Evolutionary conservation across 2,888 invertebrate species (phyloP), one percentile per base, ranked within the genome.

Genomic region (Himalopsyche anomala): DNA sequence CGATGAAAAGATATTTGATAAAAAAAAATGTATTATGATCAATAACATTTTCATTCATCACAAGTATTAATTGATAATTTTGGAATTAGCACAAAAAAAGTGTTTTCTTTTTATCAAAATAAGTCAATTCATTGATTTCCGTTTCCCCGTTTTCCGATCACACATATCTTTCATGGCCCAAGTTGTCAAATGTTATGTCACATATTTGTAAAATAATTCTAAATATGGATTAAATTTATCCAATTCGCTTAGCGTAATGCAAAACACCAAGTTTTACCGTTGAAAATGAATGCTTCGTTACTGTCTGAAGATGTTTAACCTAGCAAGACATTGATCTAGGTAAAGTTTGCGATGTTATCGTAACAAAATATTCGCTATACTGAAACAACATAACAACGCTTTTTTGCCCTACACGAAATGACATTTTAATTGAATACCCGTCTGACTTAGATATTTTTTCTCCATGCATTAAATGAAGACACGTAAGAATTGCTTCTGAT

Each of bases 401-500:
- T 62, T 62, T 62, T 62, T 62, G 6, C 28, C 62, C n/a, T 62
- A 28, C 62, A 62, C 62, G 19, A 62, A 62, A 62, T 62, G 62
- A 62, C 62, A 62, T 62, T 62, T 62, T 62, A 62, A 62, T 62
- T 62, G 62, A 62, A 51, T 51, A 8, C 45, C 56, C 5, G 56
- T n/a, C n/a, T 56, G 56, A 19, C 62, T 19, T n/a, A 62, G 62
- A 19, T 28, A 6, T 8, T 62, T 62, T 62, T 62, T 62, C n/a
- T 62, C 62, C 8, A 9, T 62, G 62, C 19, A 62, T 62, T 12
- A 19, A 62, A 62, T 62, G 19, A 62, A 62, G 19, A 62, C 19
- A 28, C 62, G 62, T 62, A 62, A 19, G 9, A 62, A 62, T 19
- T 62, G 62, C 62, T 62, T 19, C 19, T n/a, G 62, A 62, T 62